Conservation (phyloP, 2,888 invertebrate species). For the Meganola albula region DNA sequence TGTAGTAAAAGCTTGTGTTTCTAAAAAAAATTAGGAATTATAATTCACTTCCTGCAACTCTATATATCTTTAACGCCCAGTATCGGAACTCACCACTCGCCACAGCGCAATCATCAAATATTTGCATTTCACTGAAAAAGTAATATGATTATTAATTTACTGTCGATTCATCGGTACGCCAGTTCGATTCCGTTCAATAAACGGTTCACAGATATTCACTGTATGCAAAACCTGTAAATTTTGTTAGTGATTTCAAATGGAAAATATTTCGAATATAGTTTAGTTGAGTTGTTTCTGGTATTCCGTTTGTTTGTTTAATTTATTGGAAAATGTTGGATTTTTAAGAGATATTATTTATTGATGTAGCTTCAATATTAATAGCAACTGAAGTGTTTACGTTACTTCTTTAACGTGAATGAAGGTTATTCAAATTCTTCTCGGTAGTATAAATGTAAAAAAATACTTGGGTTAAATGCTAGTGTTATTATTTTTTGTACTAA, state of each 20-base stretch:
- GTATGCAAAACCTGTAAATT: constrained; percentile 49
- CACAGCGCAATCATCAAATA: constrained; percentile 71
- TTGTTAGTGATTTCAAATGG: constrained; percentile 43
- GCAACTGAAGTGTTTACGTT: too few species aligned
- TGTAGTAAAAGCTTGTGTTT: too few species aligned
- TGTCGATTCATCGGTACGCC: constrained; percentile 55
- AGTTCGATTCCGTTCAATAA: constrained; percentile 53
- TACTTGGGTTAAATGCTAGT: too few species aligned
- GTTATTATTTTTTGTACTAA: too few species aligned
- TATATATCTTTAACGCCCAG: constrained; percentile 13
- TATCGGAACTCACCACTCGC: constrained; percentile 46
- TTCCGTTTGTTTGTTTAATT: neutral
- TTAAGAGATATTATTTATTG: neutral
- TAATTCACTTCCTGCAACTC: constrained; percentile 12
- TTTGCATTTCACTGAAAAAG: constrained; percentile 73
- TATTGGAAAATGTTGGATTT: neutral
- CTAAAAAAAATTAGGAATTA: constrained; percentile 2
- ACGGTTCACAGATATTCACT: constrained; percentile 48
- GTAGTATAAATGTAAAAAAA: too few species aligned
- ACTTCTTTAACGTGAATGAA: too few species aligned
- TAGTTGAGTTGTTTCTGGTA: constrained; percentile 10
- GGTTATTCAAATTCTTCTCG: too few species aligned
- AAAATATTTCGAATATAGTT: constrained; percentile 27
- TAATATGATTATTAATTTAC: constrained; percentile 76
- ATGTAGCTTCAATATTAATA: too few species aligned